These are phyloP conservation scores for Antrozous pallidus DNA, from an alignment of 2,797 vertebrate genomes.

Conservation along the genomic window DNA sequence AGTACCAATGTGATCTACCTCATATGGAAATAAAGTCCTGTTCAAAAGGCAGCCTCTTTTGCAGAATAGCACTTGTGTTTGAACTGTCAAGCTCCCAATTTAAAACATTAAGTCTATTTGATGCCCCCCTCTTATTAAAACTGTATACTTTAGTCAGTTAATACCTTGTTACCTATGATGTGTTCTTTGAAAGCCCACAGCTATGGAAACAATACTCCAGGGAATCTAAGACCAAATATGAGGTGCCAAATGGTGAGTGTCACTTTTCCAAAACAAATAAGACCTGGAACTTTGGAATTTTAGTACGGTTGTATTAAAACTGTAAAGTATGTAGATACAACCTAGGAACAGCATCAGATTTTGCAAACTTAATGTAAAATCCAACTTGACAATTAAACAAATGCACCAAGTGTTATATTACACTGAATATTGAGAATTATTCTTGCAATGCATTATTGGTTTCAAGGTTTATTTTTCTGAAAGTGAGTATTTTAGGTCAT, in stretches of 20 bases:
- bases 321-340: not conserved
- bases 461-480: conserved; percentile 57
- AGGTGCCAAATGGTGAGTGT: conserved; percentile 2
- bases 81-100: conserved; percentile 45
- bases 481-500: conserved; percentile 6
- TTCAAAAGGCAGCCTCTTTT: conserved; percentile 32
- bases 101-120: conserved; percentile 21
- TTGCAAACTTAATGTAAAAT: conserved; percentile 28
- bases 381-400: not conserved
- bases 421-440: conserved; percentile 30
- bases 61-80: conserved; percentile 29
- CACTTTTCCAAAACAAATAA: conserved; percentile 31
- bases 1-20: not conserved
- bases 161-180: not conserved
- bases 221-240: not conserved
- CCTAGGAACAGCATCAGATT: not conserved
- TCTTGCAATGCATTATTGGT: not conserved
- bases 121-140: conserved; percentile 38
- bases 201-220: conserved; percentile 41
- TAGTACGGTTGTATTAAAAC: not conserved
- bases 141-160: conserved; percentile 31
- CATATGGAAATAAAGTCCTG: conserved; percentile 10
- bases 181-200: not conserved
- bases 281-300: not conserved
- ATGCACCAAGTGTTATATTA: not conserved